phyloP scores from a whole-genome alignment of 2,797 vertebrate species.

The Hyperoplus lanceolatus region DNA sequence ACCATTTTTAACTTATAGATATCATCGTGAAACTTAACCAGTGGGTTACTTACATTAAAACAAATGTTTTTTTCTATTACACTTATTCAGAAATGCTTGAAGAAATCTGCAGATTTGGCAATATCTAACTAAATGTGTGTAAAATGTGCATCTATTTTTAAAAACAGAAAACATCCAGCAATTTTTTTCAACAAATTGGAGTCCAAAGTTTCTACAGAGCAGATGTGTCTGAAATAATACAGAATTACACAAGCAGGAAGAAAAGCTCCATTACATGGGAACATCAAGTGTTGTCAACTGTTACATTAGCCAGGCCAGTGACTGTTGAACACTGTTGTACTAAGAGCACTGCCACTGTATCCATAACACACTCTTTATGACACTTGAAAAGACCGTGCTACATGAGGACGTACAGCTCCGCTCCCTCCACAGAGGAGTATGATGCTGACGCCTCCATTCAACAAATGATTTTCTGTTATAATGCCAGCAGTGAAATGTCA shows the following conservation, averaged over 20 bases:
- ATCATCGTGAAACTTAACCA: too few species aligned
- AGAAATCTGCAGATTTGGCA: too few species aligned
- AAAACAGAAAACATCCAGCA: not conserved
- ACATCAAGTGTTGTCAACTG: not conserved
- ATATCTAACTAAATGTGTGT: too few species aligned
- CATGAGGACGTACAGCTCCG: slow-evolving; percentile 8
- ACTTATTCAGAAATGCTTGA: too few species aligned
- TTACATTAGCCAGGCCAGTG: slow-evolving; percentile 33
- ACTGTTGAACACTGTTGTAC: slow-evolving; percentile 26
- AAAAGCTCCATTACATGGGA: not conserved
- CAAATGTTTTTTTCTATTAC: too few species aligned
- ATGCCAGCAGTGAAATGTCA: slow-evolving; percentile 22
- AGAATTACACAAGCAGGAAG: not conserved
- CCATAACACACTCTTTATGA: slow-evolving; percentile 45
- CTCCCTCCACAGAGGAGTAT: not conserved
- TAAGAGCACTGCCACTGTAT: slow-evolving; percentile 31
- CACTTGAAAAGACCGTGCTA: slow-evolving; percentile 12
- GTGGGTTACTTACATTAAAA: too few species aligned
- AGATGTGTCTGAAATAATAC: not conserved
- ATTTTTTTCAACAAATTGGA: too few species aligned
- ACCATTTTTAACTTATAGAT: too few species aligned
- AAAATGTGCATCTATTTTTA: not conserved
- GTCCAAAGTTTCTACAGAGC: too few species aligned
- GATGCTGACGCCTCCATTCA: slow-evolving; percentile 16
- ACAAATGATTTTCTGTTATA: slow-evolving; percentile 21